These are phyloP conservation scores for Chymomyza costata DNA, from an alignment of 1,140 invertebrate genomes.

Conservation along the genomic window DNA sequence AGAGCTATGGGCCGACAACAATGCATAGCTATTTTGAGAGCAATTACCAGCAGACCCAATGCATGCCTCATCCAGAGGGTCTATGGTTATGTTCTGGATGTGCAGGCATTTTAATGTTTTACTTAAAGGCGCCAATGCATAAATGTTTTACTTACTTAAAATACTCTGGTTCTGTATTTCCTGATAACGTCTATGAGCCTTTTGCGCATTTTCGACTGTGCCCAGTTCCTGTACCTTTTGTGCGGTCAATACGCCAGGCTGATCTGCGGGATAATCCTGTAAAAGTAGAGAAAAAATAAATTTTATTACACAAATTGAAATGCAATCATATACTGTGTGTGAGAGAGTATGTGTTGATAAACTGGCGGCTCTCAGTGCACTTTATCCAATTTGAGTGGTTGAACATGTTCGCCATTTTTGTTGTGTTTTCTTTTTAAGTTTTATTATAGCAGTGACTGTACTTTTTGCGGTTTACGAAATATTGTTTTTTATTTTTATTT, in stretches of 20 bases:
- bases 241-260: slow-evolving; percentile 36
- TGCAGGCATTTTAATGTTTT: no score
- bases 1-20: slow-evolving; percentile 32
- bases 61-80: slow-evolving; percentile 3
- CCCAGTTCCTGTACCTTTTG: slow-evolving; percentile 39
- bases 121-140: slow-evolving; percentile 44
- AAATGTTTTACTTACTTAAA: slow-evolving; percentile 42
- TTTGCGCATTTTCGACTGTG: slow-evolving; percentile 26
- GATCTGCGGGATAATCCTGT: slow-evolving; percentile 47
- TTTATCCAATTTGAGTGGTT: slow-evolving; percentile 10
- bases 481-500: no score
- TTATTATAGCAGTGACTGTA: no score
- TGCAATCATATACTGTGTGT: neutral
- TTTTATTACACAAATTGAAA: no score
- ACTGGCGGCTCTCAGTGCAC: no score
- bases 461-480: no score
- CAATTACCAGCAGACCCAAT: slow-evolving; percentile 20
- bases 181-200: slow-evolving; percentile 14
- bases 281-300: slow-evolving; percentile 4
- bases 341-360: no score
- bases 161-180: slow-evolving; percentile 12
- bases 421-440: slow-evolving; percentile 1
- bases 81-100: neutral
- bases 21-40: slow-evolving; percentile 29
- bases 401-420: slow-evolving; percentile 9